phyloP scores from a whole-genome alignment of 64 coral and sea anemone species.

The Platygyra sinensis region DNA sequence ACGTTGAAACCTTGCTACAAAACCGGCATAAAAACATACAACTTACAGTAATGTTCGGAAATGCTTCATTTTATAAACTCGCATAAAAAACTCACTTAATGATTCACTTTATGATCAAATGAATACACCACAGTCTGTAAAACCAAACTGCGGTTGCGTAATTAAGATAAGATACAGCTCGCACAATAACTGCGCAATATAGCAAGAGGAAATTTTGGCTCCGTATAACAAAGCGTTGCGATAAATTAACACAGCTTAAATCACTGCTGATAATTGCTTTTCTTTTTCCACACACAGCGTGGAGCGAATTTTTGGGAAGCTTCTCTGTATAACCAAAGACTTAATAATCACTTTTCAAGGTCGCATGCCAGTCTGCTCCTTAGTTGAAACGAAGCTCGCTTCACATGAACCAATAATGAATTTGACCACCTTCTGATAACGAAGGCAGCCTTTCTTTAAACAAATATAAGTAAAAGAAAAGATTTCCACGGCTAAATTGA shows the following conservation, averaged over 20 bases:
- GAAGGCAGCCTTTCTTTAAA: constrained; percentile 17
- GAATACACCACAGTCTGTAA: not conserved
- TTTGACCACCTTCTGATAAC: not conserved
- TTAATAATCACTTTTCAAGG: not conserved
- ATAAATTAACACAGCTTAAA: constrained; percentile 47
- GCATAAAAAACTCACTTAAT: constrained; percentile 19
- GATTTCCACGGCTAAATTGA: not conserved
- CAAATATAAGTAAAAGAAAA: not conserved
- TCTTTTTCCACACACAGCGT: constrained; percentile 24
- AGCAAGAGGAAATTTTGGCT: not conserved
- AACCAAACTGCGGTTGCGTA: constrained; percentile 11
- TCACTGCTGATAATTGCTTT: constrained; percentile 24
- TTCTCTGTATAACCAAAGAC: constrained; percentile 11
- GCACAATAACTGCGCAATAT: constrained; percentile 20
- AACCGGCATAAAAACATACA: not conserved
- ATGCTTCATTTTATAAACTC: constrained; percentile 38
- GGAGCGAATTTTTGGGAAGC: not conserved
- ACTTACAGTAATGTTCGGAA: constrained; percentile 1
- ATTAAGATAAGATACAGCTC: not conserved
- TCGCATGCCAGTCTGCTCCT: constrained; percentile 23
- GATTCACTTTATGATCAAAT: not conserved
- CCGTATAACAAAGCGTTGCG: constrained; percentile 24
- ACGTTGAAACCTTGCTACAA: not conserved
- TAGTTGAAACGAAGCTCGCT: constrained; percentile 20
- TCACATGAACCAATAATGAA: not conserved